Conservation (phyloP, 2,888 invertebrate genomes). For the Sarcophaga caerulescens region DNA sequence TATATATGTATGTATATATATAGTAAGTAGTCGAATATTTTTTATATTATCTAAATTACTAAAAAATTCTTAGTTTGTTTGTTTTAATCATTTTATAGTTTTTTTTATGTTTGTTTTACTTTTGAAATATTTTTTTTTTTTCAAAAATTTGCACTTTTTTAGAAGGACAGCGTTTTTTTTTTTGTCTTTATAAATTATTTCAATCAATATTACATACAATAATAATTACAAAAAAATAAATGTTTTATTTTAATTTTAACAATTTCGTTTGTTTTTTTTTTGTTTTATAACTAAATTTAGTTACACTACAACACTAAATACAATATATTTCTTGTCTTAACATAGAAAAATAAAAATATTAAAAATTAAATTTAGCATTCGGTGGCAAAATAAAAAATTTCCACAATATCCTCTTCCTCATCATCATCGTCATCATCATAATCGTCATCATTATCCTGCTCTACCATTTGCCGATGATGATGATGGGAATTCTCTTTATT, state of each 20-base stretch:
- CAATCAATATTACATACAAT: too few species aligned
- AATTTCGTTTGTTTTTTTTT: neutral
- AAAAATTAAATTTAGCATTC: conserved; percentile 72
- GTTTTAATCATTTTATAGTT: conserved; percentile 54
- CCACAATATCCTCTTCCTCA: conserved; percentile 70
- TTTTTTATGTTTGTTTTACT: conserved; percentile 43
- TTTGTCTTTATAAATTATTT: too few species aligned
- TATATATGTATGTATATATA: neutral
- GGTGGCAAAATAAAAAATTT: conserved; percentile 78
- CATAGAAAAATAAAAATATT: neutral
- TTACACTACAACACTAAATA: too few species aligned
- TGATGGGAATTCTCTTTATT: too few species aligned
- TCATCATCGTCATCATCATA: conserved; percentile 29
- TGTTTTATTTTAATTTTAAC: neutral
- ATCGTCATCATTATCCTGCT: neutral
- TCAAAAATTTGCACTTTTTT: conserved; percentile 60
- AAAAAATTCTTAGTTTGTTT: conserved; percentile 28
- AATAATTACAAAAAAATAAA: neutral
- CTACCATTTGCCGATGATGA: neutral
- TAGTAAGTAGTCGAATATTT: neutral
- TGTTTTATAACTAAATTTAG: neutral
- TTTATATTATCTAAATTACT: neutral
- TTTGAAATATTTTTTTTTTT: conserved; percentile 48
- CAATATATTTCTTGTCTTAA: too few species aligned
- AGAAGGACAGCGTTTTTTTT: conserved; percentile 2